Evolutionary conservation across 2,888 invertebrate species (phyloP), one percentile per base, ranked within the genome.

Genomic region (Oxyteleia sp.): DNA sequence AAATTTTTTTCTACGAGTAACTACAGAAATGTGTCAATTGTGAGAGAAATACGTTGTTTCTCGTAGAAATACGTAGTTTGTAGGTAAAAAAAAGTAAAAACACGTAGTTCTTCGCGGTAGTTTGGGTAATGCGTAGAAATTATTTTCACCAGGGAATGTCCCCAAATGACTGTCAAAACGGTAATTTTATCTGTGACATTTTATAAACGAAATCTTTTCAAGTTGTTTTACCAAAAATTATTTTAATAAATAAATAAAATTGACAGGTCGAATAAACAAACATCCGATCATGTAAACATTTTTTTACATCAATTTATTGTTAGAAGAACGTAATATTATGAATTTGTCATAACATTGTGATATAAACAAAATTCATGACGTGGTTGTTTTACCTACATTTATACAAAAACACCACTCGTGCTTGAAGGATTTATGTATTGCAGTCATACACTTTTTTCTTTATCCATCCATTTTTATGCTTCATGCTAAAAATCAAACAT

Each of bases 251-350:
- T 38, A 10, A 38, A 38, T 8, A 38, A 38, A 4, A 8, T 38
- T 4, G 38, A n/a, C 8, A 3, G 41, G 4, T 41, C 2, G 13
- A 41, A 41, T 41, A 15, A 41, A 41, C 13, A 13, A 15, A 13
- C 41, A 41, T 41, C 8, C 4, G 10, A 13, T 45, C 68, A 49
- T 61, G 53, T 41, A 49, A 79, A 79, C 79, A 71, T 72, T 80
- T 80, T 64, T 72, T 79, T 72, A 80, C 80, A 80, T 80, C 66
- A 59, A 81, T 81, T 81, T 81, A 81, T 74, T 81, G 18, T 74
- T 68, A 74, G 74, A 74, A 81, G 80, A 81, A 75, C 69, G 41
- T 63, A 75, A 75, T 75, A 75, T 69, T 61, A 75, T 69, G 63
- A 69, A 82, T 82, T 79, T 57, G 29, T 75, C 53, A 72, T 66